These are phyloP conservation scores for Tichodroma muraria DNA, from an alignment of 2,113 vertebrate species.

Conservation along the genomic window DNA sequence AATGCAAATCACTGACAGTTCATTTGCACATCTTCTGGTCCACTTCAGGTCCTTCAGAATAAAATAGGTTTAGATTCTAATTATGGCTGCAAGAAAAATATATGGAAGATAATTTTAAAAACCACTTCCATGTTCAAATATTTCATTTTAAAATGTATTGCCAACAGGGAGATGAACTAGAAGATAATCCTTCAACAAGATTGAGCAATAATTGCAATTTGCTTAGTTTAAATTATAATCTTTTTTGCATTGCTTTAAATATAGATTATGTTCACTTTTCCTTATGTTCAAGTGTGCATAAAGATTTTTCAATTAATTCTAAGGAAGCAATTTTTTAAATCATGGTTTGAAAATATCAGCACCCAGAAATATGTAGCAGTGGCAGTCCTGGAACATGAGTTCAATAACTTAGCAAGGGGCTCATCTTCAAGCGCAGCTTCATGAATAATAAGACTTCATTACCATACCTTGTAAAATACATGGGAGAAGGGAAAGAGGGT, in stretches of 20 bases:
- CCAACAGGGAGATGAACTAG: constrained; percentile 55
- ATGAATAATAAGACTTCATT: not conserved
- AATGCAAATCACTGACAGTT: constrained; percentile 46
- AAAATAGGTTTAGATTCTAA: constrained; percentile 53
- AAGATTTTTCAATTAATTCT: constrained; percentile 48
- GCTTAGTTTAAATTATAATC: constrained; percentile 55
- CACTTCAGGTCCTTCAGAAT: constrained; percentile 54
- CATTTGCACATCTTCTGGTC: constrained; percentile 39
- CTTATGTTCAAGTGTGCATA: constrained; percentile 1
- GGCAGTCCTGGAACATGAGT: not conserved
- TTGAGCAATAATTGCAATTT: constrained; percentile 61
- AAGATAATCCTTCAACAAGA: constrained; percentile 58
- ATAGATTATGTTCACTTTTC: constrained; percentile 29
- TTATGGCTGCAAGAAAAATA: constrained; percentile 52
- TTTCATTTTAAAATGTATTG: constrained; percentile 61
- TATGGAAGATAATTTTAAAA: constrained; percentile 44
- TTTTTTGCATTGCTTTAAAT: constrained; percentile 48
- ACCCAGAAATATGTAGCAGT: not conserved
- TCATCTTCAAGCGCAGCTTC: not conserved
- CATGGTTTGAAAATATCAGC: not conserved
- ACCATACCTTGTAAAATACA: not conserved
- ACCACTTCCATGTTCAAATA: constrained; percentile 52
- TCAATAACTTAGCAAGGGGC: not conserved
- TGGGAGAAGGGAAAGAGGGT: not conserved
- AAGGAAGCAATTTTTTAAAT: constrained; percentile 11